Evolutionary conservation across 1,140 invertebrate genomes (phyloP), one percentile per base, ranked within the genome.

Genomic region (Araneus ventricosus): DNA sequence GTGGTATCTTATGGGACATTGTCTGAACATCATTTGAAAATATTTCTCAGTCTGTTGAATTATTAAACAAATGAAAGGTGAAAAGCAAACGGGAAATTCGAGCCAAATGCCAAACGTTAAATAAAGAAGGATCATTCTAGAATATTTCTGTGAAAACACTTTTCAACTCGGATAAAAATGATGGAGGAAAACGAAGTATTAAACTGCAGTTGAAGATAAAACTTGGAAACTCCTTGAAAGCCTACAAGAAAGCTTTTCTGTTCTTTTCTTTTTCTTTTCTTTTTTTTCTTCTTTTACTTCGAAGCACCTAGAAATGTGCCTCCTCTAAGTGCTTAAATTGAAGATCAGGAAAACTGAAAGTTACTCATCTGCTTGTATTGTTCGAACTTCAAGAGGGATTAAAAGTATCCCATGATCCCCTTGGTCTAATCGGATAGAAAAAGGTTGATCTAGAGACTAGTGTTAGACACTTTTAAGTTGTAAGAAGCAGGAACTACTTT

Each of bases 251-350:
- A 37, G 30, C 52, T 57, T 61, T 27, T 30, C 52, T 34, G n/a
- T 61, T 22, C 14, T 27, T 30, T 67, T 67, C 5, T 8, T 10
- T n/a, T 67, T 27, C 0, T 67, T 63, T n/a, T 67, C 27, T 14
- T 52, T 17, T 2, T 52, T 45, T 45, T 45, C 20, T 22, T 79
- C 14, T 82, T 80, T 34, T 20, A 27, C 61, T 87, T 61, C 7
- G 5, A 34, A 75, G 30, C 70, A 37, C 17, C 70, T 75, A 61
- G 37, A 87, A 61, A 17, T 4, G 52, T 61, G 30, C 30, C 57
- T 30, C 57, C 8, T 4, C 57, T 87, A 87, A 87, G 52, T 59
- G 85, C 85, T 87, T 37, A 61, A 63, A 87, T 87, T 63, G 85
- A 63, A 37, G 70, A 75, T 75, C 70, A 75, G 8, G 17, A 22